Percentiles rank a stretch among this genome's conserved stretches.
phyloP scores from a whole-genome alignment of 1,140 invertebrate species.

The Teleogryllus occipitalis region DNA sequence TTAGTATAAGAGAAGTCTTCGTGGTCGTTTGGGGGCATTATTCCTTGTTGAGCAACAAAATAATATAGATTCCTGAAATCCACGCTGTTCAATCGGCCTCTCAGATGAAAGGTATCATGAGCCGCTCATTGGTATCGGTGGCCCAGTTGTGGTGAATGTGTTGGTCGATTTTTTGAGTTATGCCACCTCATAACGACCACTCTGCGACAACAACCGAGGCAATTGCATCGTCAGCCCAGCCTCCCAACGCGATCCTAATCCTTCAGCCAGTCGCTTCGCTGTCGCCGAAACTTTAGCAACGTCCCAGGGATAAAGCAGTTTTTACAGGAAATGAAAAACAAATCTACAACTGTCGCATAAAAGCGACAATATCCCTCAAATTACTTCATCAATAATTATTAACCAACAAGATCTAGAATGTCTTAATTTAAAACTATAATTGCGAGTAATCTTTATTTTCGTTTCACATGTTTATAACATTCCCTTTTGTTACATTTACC shows the following conservation, averaged over 20 bases:
- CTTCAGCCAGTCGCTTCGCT: background rate
- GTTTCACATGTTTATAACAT: slow-evolving; percentile 1
- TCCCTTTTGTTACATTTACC: background rate
- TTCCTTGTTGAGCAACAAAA: no score
- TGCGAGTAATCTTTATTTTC: background rate
- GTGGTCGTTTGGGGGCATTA: no score
- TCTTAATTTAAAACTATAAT: background rate
- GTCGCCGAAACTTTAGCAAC: background rate
- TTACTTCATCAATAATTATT: background rate
- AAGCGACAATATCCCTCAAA: background rate
- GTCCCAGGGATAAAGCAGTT: background rate
- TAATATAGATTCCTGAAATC: no score
- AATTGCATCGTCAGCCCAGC: background rate
- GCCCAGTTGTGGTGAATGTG: no score
- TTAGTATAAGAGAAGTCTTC: no score
- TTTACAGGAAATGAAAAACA: background rate
- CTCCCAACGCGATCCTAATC: background rate
- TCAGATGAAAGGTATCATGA: no score
- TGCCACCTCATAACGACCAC: no score
- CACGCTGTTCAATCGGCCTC: no score
- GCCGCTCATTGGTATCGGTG: no score
- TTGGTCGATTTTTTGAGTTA: no score
- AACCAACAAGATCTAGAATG: slow-evolving; percentile 1
- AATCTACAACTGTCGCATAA: background rate
- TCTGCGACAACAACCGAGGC: no score